Base-by-base conservation (phyloP, 2,888 invertebrate species). In the Apotomis turbidana region DNA sequence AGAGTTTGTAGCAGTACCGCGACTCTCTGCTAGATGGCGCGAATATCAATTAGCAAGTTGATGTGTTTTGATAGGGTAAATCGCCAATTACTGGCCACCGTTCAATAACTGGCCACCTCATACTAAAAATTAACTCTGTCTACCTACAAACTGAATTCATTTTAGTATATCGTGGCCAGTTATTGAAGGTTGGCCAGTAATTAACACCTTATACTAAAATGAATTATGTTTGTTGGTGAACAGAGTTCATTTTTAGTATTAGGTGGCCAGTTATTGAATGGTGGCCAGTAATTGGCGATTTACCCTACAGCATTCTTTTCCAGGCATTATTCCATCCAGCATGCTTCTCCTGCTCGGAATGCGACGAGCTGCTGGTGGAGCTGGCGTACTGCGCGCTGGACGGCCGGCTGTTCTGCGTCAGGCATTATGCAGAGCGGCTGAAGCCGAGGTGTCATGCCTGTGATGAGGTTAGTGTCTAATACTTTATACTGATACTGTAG, bases 401-500 rank as follows among this genome's bases (percentile, higher is more conserved):
- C 80, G 97, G 97, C 78, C 95, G 96, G 76, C 94, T 98, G 77
- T 98, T 96, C 93, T 99, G 99, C 91, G 98, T 98, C 85, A 95
- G 99, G 76, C 99, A 99, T 93, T 99, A 99, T 90, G 98, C 99
- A 66, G 99, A 99, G 91, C 95, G 97, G 84, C 94, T 99, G 85
- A 98, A 98, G 89, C 99, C 99, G 13, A 94, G 99, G 81, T 99
- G 99, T 90, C 96, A 98, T 76, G 97, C 98, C 79, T 99, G 99
- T 93, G 99, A 99, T 93, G 99, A 99, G 97, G 99, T 99, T 87
- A 95, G 97, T 94, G 5, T 15, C 36, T 8, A 44, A 27, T 6
- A 15, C 13, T 60, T 46, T 2, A 27, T 27, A 2, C 27, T 27
- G 27, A 27, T 27, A 27, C 27, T 27, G 2, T 27, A 27, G 27